Conservation (phyloP, 92 coral and sea anemone species). For the Epizoanthus ramosus region DNA sequence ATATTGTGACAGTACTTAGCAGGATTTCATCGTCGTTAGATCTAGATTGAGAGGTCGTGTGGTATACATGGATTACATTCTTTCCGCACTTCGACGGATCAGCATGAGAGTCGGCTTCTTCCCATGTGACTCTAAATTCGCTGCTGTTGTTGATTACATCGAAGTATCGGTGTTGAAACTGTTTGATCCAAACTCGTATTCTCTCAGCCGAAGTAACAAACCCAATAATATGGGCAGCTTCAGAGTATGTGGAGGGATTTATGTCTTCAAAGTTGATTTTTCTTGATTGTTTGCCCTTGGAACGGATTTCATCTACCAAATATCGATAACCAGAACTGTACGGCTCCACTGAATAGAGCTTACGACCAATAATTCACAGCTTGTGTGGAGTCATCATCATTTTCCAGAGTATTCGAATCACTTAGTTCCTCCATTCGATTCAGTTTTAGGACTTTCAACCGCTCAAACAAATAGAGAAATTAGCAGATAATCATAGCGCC, state of each 20-base stretch:
- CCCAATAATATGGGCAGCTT: not conserved
- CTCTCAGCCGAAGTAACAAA: conserved; percentile 45
- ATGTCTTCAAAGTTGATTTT: no score
- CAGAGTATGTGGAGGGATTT: no score
- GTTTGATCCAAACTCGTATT: not conserved
- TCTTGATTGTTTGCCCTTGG: conserved; percentile 10
- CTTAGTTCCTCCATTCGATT: conserved; percentile 21
- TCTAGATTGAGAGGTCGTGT: no score
- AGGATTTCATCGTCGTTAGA: no score
- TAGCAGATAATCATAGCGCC: not conserved
- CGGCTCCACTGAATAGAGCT: not conserved
- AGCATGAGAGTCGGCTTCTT: conserved; percentile 4
- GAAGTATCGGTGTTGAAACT: not conserved
- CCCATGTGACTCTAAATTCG: not conserved
- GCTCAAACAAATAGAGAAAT: not conserved
- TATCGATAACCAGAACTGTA: not conserved
- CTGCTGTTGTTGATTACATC: not conserved
- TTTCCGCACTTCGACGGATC: not conserved
- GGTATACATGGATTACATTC: not conserved
- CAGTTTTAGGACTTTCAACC: conserved; percentile 8
- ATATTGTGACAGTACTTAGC: no score
- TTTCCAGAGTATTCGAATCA: not conserved
- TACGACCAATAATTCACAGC: not conserved
- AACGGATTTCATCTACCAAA: not conserved
- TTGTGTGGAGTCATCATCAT: not conserved